A percentile compares a stretch with the other conserved stretches of the same genome.
Conservation (phyloP, 1,140 invertebrate species). For the Bombus terrestris region DNA sequence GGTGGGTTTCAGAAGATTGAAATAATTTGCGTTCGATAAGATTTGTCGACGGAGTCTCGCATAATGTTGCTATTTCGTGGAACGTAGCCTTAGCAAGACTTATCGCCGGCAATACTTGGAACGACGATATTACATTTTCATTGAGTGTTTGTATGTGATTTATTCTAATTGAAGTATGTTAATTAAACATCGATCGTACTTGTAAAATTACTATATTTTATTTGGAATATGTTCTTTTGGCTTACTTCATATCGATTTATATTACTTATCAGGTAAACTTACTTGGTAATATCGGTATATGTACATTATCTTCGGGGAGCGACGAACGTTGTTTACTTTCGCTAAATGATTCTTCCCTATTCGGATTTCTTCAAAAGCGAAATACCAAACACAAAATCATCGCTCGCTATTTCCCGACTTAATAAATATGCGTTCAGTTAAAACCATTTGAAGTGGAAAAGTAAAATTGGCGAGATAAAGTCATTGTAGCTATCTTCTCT, state of each 20-base stretch:
- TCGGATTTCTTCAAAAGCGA: background rate
- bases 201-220: too few species aligned
- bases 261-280: too few species aligned
- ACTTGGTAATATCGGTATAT: too few species aligned
- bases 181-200: too few species aligned
- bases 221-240: too few species aligned
- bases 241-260: too few species aligned
- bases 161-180: too few species aligned
- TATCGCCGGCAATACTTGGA: background rate
- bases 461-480: constrained; percentile 5
- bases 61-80: background rate
- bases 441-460: background rate
- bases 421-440: background rate
- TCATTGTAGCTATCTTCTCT: background rate
- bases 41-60: background rate
- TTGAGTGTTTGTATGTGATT: too few species aligned
- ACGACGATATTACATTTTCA: too few species aligned
- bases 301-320: too few species aligned
- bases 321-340: too few species aligned
- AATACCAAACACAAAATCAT: background rate
- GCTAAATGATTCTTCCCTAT: too few species aligned
- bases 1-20: background rate
- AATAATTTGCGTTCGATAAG: background rate
- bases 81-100: background rate
- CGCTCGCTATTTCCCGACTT: background rate